These are phyloP conservation scores for Monochamus alternatus DNA, from an alignment of 2,888 invertebrate species.

Conservation along the genomic window DNA sequence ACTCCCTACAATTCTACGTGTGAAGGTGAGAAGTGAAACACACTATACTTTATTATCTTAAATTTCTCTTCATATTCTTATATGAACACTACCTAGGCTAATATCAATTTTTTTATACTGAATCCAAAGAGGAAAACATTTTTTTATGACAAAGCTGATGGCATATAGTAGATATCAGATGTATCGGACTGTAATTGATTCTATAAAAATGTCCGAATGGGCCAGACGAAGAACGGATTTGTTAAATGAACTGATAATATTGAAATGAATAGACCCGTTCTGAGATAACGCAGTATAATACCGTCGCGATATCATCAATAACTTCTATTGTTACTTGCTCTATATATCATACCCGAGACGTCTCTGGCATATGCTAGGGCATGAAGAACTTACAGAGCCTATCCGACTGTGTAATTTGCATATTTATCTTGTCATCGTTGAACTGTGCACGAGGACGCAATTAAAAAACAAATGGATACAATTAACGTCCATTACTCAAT, in stretches of 20 bases:
- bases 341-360: constrained; percentile 39
- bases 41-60: too few species aligned
- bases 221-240: background rate
- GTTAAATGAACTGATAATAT: constrained; percentile 13
- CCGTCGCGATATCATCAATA: constrained; percentile 34
- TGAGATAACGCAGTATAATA: constrained; percentile 17
- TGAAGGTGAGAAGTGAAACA: too few species aligned
- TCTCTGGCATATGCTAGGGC: constrained; percentile 37
- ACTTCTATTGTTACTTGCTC: constrained; percentile 31
- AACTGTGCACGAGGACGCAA: constrained; percentile 29
- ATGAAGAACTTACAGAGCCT: constrained; percentile 30
- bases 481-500: constrained; percentile 46
- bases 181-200: background rate
- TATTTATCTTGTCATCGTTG: constrained; percentile 38
- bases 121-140: too few species aligned
- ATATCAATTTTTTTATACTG: too few species aligned
- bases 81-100: too few species aligned
- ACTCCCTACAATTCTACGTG: too few species aligned
- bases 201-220: background rate
- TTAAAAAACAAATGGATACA: constrained; percentile 45
- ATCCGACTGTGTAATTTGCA: constrained; percentile 37
- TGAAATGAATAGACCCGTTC: constrained; percentile 12
- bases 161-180: too few species aligned
- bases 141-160: too few species aligned
- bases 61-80: too few species aligned